Base-by-base conservation (phyloP, 2,888 invertebrate genomes). In the Phrixothrix hirtus region DNA sequence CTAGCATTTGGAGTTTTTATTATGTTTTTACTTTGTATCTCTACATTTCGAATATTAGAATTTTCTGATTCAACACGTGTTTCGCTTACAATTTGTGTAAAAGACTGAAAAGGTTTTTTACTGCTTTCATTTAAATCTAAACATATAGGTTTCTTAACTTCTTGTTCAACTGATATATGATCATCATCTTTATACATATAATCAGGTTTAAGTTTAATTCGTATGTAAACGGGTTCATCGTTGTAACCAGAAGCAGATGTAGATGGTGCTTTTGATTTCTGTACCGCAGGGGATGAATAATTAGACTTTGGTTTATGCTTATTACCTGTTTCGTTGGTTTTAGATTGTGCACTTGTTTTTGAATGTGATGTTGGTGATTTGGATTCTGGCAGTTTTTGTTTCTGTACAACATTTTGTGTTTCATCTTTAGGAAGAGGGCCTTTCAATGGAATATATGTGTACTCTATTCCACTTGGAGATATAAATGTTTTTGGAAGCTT, bases 191-290 rank as follows among this genome's bases (percentile, higher is more conserved):
- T 83, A 66, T 89, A 89, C 72, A 87, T 81, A 36, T 85, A 81
- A 68, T 89, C 88, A 0, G 89, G 89, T 65, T 87, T 88, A 34
- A 90, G 73, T 71, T 85, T 85, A 54, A 87, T 87, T 51, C 87
- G 77, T 58, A 87, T 82, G 59, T 81, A 82, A 53, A 81, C 80
- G 0, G 82, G 74, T 60, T 76, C 73, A 9, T 66, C 64, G 27
- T 57, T 47, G 13, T 53, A 54, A 30, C 34, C 41, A 10, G 61
- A 55, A 2, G 59, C 54, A 11, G 63, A 56, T 27, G 55, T 13
- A 11, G 32, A 17, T 41, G 16, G 13, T 5, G 30, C 43, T 46
- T 52, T 26, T 27, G 39, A 10, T 54, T 53, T 55, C 46, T 59
- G 32, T 37, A 50, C 50, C 37, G 53, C 36, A 25, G 37, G 57